These are phyloP conservation scores for Oeneis ivallda DNA, from an alignment of 2,888 invertebrate genomes.

Conservation along the genomic window DNA sequence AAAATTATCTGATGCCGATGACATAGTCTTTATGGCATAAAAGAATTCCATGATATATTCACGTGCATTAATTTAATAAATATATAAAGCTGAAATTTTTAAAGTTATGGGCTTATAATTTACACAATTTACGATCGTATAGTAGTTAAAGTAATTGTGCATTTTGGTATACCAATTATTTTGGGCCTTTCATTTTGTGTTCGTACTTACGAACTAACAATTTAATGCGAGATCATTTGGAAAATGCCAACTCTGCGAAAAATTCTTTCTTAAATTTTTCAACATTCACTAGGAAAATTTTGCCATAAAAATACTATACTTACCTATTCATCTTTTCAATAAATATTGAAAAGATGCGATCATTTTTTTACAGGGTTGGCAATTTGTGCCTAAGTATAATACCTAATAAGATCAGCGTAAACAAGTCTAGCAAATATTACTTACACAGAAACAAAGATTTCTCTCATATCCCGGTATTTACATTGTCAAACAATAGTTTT, in stretches of 20 bases:
- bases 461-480: conserved; percentile 65
- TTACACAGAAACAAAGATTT: conserved; percentile 54
- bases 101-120: conserved; percentile 53
- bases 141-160: conserved; percentile 69
- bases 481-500: conserved; percentile 53
- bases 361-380: background rate
- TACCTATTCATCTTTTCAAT: background rate
- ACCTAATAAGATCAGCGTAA: conserved; percentile 7
- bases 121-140: conserved; percentile 55
- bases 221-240: conserved; percentile 27
- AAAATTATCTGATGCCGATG: too few relatives aligned
- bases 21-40: too few relatives aligned
- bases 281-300: background rate
- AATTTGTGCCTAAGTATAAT: conserved; percentile 6
- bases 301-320: background rate
- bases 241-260: conserved; percentile 5
- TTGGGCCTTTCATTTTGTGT: conserved; percentile 72
- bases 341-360: background rate
- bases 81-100: conserved; percentile 1
- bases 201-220: conserved; percentile 57
- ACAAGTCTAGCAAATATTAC: conserved; percentile 47
- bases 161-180: conserved; percentile 73
- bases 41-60: conserved; percentile 29
- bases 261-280: background rate
- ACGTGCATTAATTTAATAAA: conserved; percentile 11